Evolutionary conservation across 2,113 vertebrate species (phyloP).

Genomic region (Struthio camelus): DNA sequence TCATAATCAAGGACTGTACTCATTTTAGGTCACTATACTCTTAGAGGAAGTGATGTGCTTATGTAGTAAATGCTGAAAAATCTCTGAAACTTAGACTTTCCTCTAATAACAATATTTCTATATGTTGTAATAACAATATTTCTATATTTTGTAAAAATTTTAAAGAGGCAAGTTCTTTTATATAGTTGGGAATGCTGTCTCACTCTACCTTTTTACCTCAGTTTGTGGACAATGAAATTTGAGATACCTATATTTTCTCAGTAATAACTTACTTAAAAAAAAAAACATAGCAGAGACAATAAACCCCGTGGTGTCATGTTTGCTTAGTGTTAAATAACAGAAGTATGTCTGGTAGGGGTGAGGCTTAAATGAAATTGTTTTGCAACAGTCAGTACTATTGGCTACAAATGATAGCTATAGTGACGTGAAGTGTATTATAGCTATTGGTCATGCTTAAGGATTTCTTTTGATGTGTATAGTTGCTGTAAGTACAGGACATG

Average conservation of each 20-base stretch:
- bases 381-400: not conserved
- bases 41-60: not conserved
- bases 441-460: not conserved
- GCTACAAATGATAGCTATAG: not conserved
- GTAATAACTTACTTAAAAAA: not conserved
- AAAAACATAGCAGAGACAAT: not conserved
- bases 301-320: not conserved
- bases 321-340: not conserved
- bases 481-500: not conserved
- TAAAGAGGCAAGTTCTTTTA: not conserved
- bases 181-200: not conserved
- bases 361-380: not conserved
- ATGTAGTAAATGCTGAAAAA: not conserved
- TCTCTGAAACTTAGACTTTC: not conserved
- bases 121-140: not conserved
- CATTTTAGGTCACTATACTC: not conserved
- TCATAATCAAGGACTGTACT: not conserved
- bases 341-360: not conserved
- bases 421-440: not conserved
- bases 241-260: not conserved
- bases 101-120: not conserved
- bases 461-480: not conserved
- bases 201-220: not conserved
- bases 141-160: not conserved
- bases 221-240: not conserved